These are phyloP conservation scores for Prochilodus magdalenae DNA, from an alignment of 2,113 vertebrate species.

Conservation along the genomic window DNA sequence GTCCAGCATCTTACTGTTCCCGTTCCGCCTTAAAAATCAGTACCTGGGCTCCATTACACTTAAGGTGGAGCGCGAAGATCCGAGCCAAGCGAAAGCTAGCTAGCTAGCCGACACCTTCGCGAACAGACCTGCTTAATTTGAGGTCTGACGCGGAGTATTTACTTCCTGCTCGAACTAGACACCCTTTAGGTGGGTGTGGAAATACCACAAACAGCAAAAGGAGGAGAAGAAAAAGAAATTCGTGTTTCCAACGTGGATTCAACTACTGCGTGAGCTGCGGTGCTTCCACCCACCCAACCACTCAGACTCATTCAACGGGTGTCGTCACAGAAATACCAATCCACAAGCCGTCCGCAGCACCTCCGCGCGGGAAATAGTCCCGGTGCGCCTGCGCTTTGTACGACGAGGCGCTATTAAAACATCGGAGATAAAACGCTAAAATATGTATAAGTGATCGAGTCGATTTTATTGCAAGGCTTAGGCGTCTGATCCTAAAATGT, in stretches of 20 bases:
- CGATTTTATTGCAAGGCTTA: no score
- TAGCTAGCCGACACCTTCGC: background rate
- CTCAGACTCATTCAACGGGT: background rate
- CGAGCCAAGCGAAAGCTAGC: background rate
- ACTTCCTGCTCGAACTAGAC: background rate
- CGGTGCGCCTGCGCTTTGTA: background rate
- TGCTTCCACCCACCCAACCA: background rate
- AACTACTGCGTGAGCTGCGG: background rate
- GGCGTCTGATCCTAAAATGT: no score
- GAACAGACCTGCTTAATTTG: background rate
- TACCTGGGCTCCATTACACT: no score
- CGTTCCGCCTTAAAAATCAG: no score
- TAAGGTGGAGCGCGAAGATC: no score
- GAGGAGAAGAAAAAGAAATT: no score
- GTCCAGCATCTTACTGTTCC: no score
- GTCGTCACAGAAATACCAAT: background rate
- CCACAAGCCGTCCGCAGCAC: background rate
- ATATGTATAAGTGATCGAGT: background rate
- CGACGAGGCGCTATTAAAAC: background rate
- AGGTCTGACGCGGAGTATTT: background rate
- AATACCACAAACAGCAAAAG: background rate
- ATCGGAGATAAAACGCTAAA: no score
- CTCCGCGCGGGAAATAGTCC: conserved; percentile 35
- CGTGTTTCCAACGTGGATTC: background rate
- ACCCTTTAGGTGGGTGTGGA: background rate